phyloP scores from a whole-genome alignment of 2,888 invertebrate genomes.

The Xestia xanthographa region DNA sequence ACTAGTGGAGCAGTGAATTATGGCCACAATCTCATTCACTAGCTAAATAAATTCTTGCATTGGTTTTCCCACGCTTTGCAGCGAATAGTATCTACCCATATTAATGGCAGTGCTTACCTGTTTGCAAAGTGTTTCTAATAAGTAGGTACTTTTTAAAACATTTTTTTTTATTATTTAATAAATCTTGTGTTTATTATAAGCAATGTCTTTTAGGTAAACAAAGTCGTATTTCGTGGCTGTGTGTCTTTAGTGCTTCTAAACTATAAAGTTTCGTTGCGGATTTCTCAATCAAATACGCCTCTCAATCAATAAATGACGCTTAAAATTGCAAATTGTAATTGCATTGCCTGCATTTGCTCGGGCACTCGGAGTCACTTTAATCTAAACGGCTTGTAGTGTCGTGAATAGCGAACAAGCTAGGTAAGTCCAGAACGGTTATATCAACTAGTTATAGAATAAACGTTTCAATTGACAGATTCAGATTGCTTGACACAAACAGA shows the following conservation, averaged over 20 bases:
- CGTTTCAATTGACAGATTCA: background rate
- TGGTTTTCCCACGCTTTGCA: constrained; percentile 7
- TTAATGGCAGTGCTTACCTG: background rate
- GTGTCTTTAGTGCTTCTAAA: too few relatives aligned
- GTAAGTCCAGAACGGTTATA: background rate
- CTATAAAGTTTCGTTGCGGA: background rate
- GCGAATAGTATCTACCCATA: background rate
- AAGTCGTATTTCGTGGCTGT: background rate
- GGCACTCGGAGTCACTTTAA: background rate
- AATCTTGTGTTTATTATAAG: background rate
- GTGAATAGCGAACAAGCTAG: background rate
- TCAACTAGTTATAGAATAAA: background rate
- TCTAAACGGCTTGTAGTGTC: background rate
- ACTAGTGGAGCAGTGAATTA: constrained; percentile 53
- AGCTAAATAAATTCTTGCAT: constrained; percentile 22
- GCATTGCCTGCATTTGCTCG: constrained; percentile 1
- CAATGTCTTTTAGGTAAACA: background rate
- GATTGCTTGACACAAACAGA: background rate
- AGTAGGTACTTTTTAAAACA: background rate
- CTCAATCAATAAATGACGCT: too few relatives aligned
- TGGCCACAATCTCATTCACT: constrained; percentile 35
- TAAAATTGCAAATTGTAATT: constrained; percentile 7
- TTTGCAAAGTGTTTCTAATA: background rate
- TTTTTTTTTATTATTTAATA: background rate
- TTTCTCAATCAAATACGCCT: background rate